Percentiles rank a stretch among this genome's conserved stretches.
phyloP scores from a whole-genome alignment of 2,797 vertebrate species.

The Macropus fuliginosus region DNA sequence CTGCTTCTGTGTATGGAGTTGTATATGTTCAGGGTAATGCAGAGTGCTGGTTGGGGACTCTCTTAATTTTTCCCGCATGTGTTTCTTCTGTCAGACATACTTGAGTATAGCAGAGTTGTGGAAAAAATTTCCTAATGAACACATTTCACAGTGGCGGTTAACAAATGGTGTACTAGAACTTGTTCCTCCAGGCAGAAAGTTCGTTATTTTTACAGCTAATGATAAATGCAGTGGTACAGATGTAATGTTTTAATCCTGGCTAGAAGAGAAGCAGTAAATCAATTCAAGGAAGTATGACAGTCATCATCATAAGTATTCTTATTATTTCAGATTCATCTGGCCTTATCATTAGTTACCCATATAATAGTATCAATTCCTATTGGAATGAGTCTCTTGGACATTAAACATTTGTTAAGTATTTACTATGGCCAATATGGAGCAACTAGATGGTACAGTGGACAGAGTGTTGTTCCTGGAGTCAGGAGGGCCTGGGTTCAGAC shows the following conservation, averaged over 20 bases:
- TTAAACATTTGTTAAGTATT: not conserved
- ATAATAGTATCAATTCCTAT: not conserved
- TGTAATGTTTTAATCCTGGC: not conserved
- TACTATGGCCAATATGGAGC: not conserved
- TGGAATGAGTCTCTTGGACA: not conserved
- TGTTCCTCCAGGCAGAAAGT: slow-evolving; percentile 44
- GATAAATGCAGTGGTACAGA: not conserved
- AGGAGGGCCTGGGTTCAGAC: not conserved
- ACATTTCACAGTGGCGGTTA: slow-evolving; percentile 44
- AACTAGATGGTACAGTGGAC: not conserved
- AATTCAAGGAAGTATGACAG: not conserved
- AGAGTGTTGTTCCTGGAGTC: not conserved
- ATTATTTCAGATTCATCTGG: not conserved
- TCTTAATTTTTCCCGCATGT: slow-evolving; percentile 11
- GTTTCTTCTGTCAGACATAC: slow-evolving; percentile 36
- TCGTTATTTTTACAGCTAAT: slow-evolving; percentile 22
- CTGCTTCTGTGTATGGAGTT: not conserved
- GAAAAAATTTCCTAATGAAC: slow-evolving; percentile 46
- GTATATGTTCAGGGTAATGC: not conserved
- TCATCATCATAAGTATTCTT: not conserved
- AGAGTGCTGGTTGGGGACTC: not conserved
- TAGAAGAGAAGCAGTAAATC: not conserved
- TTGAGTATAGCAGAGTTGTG: slow-evolving; percentile 49
- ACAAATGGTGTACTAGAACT: slow-evolving; percentile 35
- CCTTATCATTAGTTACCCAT: not conserved